phyloP scores from a whole-genome alignment of 2,888 invertebrate species.

The Metacarcinus magister region DNA sequence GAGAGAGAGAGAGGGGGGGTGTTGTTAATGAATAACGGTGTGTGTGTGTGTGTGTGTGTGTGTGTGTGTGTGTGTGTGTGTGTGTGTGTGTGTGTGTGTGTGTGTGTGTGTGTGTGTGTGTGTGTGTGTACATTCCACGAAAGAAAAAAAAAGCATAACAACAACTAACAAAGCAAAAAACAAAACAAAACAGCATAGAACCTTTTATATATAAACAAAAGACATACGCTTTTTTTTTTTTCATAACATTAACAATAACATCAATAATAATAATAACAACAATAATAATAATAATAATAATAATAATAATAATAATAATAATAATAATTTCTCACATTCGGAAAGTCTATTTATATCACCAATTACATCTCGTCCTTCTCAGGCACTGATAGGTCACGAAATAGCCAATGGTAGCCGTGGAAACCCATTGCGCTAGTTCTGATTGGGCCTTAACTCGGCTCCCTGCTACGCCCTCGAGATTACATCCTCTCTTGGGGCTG shows the following conservation, averaged over 20 bases:
- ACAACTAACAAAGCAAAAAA: not conserved
- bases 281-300: constrained; percentile 54
- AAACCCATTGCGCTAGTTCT: not conserved
- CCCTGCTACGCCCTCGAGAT: not conserved
- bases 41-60: too few species aligned
- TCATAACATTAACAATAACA: constrained; percentile 33
- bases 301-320: constrained; percentile 49
- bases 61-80: too few species aligned
- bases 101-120: too few species aligned
- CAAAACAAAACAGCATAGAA: not conserved
- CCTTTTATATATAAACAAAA: not conserved
- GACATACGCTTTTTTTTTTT: not conserved
- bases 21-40: too few species aligned
- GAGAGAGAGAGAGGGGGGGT: too few species aligned
- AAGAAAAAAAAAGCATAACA: not conserved
- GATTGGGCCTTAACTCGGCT: constrained; percentile 31
- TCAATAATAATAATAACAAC: constrained; percentile 50
- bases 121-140: not conserved
- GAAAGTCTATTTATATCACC: not conserved
- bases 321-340: not conserved
- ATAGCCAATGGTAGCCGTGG: not conserved
- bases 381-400: not conserved
- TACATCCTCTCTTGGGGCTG: not conserved
- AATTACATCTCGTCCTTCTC: not conserved
- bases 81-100: too few species aligned